Percentiles rank a stretch among this genome's conserved stretches.
phyloP scores from a whole-genome alignment of 2,888 invertebrate species.

The Amblyjoppa proteus region DNA sequence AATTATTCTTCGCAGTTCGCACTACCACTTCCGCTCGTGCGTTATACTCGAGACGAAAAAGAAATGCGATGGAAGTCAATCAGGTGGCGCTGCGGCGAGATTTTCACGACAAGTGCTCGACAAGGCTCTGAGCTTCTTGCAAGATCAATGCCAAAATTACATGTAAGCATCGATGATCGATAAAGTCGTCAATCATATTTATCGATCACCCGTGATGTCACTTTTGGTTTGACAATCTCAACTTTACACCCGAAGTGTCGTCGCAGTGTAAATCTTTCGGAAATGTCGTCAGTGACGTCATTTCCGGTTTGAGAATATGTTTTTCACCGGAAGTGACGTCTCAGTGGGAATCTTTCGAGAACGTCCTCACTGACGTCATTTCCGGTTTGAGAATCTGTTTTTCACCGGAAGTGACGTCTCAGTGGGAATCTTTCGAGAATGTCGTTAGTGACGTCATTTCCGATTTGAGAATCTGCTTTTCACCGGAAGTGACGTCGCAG shows the following conservation, averaged over 20 bases:
- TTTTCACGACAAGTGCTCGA: slow-evolving; percentile 87
- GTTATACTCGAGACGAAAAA: slow-evolving; percentile 86
- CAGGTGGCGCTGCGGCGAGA: slow-evolving; percentile 85
- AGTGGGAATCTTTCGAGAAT: too few species aligned
- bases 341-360: too few species aligned
- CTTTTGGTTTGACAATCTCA: not conserved
- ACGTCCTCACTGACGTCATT: too few species aligned
- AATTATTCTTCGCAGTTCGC: slow-evolving; percentile 84
- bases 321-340: too few species aligned
- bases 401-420: too few species aligned
- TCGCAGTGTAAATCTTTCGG: not conserved
- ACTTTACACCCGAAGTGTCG: not conserved
- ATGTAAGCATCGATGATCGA: slow-evolving; percentile 84
- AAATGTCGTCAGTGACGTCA: not conserved
- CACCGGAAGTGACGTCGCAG: too few species aligned
- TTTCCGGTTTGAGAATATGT: too few species aligned
- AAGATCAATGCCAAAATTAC: slow-evolving; percentile 87
- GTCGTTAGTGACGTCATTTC: too few species aligned
- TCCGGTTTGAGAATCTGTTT: too few species aligned
- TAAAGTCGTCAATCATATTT: not conserved
- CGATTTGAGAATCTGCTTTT: too few species aligned
- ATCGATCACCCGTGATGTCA: not conserved
- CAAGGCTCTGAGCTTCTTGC: slow-evolving; percentile 87
- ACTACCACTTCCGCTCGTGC: slow-evolving; percentile 87
- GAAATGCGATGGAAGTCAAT: slow-evolving; percentile 85